Evolutionary conservation across 2,888 invertebrate genomes (phyloP).

Genomic region (Horisme vitalbata): DNA sequence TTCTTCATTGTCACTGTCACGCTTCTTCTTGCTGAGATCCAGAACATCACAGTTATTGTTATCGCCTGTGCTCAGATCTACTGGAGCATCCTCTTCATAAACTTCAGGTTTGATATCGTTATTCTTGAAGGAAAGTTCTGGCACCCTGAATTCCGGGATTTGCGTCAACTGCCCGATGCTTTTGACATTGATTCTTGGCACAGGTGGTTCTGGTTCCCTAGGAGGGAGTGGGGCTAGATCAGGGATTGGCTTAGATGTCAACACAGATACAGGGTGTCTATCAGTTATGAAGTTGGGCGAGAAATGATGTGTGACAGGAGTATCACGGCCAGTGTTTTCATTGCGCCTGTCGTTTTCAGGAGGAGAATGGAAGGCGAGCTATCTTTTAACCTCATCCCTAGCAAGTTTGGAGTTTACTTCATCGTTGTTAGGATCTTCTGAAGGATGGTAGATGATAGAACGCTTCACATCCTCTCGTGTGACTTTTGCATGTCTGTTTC

Average conservation of each 20-base stretch:
- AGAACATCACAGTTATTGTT: conserved; percentile 85
- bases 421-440: conserved; percentile 92
- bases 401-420: conserved; percentile 83
- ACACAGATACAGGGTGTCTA: conserved; percentile 68
- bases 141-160: conserved; percentile 75
- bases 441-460: conserved; percentile 93
- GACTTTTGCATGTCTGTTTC: conserved; percentile 94
- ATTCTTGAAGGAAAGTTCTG: conserved; percentile 59
- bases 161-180: conserved; percentile 85
- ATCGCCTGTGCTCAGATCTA: conserved; percentile 87
- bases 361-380: conserved; percentile 79
- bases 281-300: conserved; percentile 71
- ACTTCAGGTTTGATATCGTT: conserved; percentile 61
- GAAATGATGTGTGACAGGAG: conserved; percentile 68
- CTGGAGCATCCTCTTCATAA: conserved; percentile 81
- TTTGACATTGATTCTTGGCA: conserved; percentile 84
- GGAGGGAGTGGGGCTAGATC: conserved; percentile 58
- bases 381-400: conserved; percentile 81
- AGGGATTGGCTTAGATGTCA: conserved; percentile 61
- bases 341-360: conserved; percentile 75
- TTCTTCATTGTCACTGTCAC: conserved; percentile 61
- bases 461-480: conserved; percentile 94
- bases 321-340: conserved; percentile 66
- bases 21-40: conserved; percentile 91
- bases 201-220: conserved; percentile 63